Evolutionary conservation across 2,797 vertebrate genomes (phyloP), one percentile per base, ranked within the genome.

Genomic region (Acanthurus leucopareius): DNA sequence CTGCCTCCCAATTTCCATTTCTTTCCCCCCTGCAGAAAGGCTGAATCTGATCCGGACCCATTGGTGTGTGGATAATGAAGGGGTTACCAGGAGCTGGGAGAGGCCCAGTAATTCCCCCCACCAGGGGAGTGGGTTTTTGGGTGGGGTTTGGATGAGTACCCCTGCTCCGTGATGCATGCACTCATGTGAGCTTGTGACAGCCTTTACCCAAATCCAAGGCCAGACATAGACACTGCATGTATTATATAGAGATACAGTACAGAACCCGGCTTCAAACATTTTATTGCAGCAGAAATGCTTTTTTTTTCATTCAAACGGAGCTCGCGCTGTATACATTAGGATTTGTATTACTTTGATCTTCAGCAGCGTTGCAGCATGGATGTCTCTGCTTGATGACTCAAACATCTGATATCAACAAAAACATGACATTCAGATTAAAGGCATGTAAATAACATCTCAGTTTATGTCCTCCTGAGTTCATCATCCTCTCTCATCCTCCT

Each of bases 1-100:
- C 85, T 91, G 84, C 81, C 89, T 92, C 92, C 93, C 85, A 90
- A 93, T 93, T 93, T 91, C 93, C 92, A 91, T 89, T 84, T 92
- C 86, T 88, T 73, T 68, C 88, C 89, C 91, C 78, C 83, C 64
- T 74, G 82, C 82, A 90, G 92, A 93, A 92, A 88, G 92, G 79
- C 89, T 92, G 95, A 95, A 95, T 96, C 94, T 95, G 94, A 95
- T 95, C 94, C 93, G 93, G 93, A 93, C 89, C 89, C 95, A 96
- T 94, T 96, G 95, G 95, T 95, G 95, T 95, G 95, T 96, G 95
- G 94, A 96, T 96, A 96, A 96, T 96, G 95, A 96, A 95, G 93
- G 94, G 95, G 95, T 95, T 95, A 95, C 95, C 91, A 92, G 93
- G 92, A 95, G 95, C 95, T 93, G 93, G 94, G 94, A 94, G 94